Evolutionary conservation across 2,113 vertebrate species (phyloP), one percentile per base, ranked within the genome.

Genomic region (Phaetusa simplex): DNA sequence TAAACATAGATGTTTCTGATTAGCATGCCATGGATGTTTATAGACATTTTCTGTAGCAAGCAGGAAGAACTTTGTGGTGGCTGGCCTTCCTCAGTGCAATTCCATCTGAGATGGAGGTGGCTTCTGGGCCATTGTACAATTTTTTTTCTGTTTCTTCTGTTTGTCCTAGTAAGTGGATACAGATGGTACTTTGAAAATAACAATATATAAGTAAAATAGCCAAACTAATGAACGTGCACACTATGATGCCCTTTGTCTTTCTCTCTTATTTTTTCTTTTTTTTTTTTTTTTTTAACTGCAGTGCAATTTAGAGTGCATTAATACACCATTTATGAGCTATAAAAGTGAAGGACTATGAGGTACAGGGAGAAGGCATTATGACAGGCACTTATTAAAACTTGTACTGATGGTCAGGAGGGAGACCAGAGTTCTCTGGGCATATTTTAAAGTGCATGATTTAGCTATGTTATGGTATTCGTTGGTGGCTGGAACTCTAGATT

Each of bases 171-270:
- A 42, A 55, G 27, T 4, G 5, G 6, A 34, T 53, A 56, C 29
- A 78, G 36, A 15, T 36, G 70, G 4, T 53, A 23, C 70, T 80
- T 78, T 78, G 45, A 59, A 90, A 93, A 50, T 30, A 64, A 21
- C 16, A 36, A 36, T 76, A 38, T 72, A 4, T 47, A 78, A 77
- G 11, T 56, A 66, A 94, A 88, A 55, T 52, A 81, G 23, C 30
- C 77, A 77, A 81, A 61, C 7, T n/a, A 24, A 19, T 65, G 16
- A 27, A 19, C 61, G 14, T 61, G 30, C 23, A 49, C 14, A 15
- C 18, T 50, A 11, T 0, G 2, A 64, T 78, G 16, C 3, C 5
- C 16, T 79, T 52, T 58, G 13, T 49, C 4, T 15, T 3, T 61
- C 2, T 73, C 1, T 40, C 5, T 49, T 49, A 22, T 49, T 49